Percentiles rank a stretch among this genome's conserved stretches.
Conservation (phyloP, 37 sponge, comb jelly and placozoan species). For the Agelas oroides region DNA sequence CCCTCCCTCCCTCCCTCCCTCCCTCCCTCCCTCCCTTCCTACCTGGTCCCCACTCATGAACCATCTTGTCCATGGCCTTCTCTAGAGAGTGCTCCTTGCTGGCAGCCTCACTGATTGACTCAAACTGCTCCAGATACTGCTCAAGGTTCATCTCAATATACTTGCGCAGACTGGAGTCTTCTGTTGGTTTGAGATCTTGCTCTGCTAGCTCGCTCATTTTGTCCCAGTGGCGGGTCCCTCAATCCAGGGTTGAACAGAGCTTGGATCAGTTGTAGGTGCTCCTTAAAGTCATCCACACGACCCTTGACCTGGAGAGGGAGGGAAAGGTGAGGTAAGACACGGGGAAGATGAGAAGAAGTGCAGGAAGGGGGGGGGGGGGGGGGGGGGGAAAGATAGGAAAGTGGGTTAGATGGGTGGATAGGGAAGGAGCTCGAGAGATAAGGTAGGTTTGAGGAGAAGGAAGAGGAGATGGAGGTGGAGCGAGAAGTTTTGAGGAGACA, state of each 20-base stretch:
- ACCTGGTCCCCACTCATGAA: slow-evolving; percentile 96
- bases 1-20: too few species aligned
- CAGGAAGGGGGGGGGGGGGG: too few species aligned
- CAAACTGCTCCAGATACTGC: slow-evolving; percentile 95
- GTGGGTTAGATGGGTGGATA: too few species aligned
- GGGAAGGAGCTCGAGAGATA: too few species aligned
- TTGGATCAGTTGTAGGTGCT: slow-evolving; percentile 86
- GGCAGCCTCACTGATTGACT: slow-evolving; percentile 97
- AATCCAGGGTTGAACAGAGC: slow-evolving; percentile 98
- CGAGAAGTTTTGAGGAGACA: too few species aligned
- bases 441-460: too few species aligned
- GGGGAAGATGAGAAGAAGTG: not conserved
- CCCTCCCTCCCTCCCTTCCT: not conserved
- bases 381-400: too few species aligned
- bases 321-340: too few species aligned
- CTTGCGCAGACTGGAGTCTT: slow-evolving; percentile 85
- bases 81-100: slow-evolving; percentile 98
- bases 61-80: slow-evolving; percentile 99
- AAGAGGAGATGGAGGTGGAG: too few species aligned
- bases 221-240: slow-evolving; percentile 95
- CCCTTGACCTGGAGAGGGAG: slow-evolving; percentile 73
- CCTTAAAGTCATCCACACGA: slow-evolving; percentile 96
- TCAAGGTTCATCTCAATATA: slow-evolving; percentile 96
- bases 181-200: slow-evolving; percentile 83
- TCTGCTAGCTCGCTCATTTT: slow-evolving; percentile 94